phyloP scores from a whole-genome alignment of 2,888 invertebrate genomes.

The Hybos culiciformis region DNA sequence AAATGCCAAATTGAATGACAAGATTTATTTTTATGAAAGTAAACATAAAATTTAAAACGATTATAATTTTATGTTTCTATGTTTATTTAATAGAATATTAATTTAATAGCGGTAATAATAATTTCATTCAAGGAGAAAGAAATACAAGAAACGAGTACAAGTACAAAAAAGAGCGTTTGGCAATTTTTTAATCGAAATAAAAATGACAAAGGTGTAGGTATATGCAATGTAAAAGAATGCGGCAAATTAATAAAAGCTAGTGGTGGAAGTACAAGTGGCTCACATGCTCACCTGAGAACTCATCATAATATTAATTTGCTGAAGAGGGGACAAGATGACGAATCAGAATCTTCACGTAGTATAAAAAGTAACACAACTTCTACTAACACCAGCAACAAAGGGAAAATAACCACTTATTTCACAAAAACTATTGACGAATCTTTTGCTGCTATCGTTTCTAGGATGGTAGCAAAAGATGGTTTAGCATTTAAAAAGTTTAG shows the following conservation, averaged over 20 bases:
- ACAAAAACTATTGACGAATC: background rate
- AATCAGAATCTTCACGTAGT: background rate
- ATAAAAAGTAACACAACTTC: background rate
- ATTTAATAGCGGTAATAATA: background rate
- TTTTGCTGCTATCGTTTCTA: background rate
- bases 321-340: background rate
- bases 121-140: background rate
- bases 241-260: background rate
- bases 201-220: background rate
- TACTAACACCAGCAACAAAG: background rate
- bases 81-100: no score
- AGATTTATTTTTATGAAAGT: no score
- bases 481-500: background rate
- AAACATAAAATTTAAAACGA: no score
- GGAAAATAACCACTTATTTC: background rate
- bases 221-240: background rate
- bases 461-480: background rate
- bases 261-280: constrained; percentile 3
- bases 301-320: constrained; percentile 1
- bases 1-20: background rate
- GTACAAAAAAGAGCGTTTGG: background rate
- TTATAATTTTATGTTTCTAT: no score
- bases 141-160: background rate
- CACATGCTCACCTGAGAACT: constrained; percentile 1
- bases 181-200: background rate